A percentile compares a stretch with the other conserved stretches of the same genome.
Evolutionary conservation across 2,113 vertebrate species (phyloP).

Genomic region (Rhabdomys dilectus): DNA sequence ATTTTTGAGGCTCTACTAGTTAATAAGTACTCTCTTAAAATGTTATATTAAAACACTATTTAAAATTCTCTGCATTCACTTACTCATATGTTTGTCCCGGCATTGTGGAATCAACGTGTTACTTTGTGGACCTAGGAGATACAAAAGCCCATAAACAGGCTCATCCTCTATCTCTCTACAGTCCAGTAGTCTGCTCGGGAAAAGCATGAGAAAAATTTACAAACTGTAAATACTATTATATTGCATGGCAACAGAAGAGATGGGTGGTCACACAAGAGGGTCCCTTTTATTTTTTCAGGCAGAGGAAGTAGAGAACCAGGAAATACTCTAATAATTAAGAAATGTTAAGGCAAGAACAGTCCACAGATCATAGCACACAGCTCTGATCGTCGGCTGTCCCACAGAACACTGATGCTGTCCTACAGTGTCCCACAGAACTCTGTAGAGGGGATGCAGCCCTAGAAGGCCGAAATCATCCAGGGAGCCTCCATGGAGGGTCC

Average conservation of each 20-base stretch:
- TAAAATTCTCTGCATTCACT: background rate
- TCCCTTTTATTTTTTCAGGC: background rate
- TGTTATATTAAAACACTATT: background rate
- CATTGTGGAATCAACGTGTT: background rate
- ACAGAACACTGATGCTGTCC: rapidly evolving
- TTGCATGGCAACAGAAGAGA: background rate
- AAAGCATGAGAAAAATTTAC: background rate
- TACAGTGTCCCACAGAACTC: no score
- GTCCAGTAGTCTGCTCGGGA: background rate
- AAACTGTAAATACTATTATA: background rate
- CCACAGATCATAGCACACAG: background rate
- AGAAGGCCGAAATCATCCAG: background rate
- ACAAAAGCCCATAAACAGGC: background rate
- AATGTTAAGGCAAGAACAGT: background rate
- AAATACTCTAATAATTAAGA: background rate
- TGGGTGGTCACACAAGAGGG: background rate
- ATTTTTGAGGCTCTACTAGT: slow-evolving; percentile 32
- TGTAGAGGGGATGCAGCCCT: background rate
- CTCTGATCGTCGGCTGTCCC: background rate
- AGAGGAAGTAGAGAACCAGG: background rate
- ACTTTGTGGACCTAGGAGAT: background rate
- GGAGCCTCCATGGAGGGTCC: background rate
- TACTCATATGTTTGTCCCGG: background rate
- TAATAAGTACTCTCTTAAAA: slow-evolving; percentile 27
- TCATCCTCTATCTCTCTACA: background rate